phyloP scores from a whole-genome alignment of 2,113 vertebrate genomes.

The Notarius lentiginosus region DNA sequence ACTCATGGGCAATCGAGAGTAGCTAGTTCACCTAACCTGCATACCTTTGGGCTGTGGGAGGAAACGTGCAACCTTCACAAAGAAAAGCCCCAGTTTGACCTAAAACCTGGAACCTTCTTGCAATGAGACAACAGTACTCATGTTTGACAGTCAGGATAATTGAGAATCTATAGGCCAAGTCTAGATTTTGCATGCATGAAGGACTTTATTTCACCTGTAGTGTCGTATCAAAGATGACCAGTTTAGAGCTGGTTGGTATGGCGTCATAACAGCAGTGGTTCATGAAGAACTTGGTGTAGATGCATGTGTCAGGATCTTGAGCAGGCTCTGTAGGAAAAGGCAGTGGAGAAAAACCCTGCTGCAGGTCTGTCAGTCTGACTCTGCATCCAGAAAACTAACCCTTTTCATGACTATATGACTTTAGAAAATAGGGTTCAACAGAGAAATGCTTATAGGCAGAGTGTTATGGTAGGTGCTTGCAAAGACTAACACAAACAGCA shows the following conservation, averaged over 20 bases:
- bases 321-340: constrained; percentile 38
- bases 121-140: background rate
- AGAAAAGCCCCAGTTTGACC: no score
- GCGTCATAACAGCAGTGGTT: constrained; percentile 88
- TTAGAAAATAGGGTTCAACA: background rate
- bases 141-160: background rate
- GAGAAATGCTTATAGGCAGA: background rate
- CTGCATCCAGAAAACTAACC: background rate
- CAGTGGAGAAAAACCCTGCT: constrained; percentile 46
- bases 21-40: no score
- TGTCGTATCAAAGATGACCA: constrained; percentile 87
- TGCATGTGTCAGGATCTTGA: constrained; percentile 68
- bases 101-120: no score
- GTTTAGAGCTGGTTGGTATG: constrained; percentile 92
- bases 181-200: background rate
- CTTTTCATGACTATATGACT: background rate
- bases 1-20: no score
- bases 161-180: background rate
- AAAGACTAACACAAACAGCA: background rate
- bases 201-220: constrained; percentile 75
- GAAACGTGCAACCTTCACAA: no score
- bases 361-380: constrained; percentile 45
- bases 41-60: no score
- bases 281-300: constrained; percentile 92
- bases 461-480: background rate